Evolutionary conservation across 2,113 vertebrate species (phyloP).

Genomic region (Neolamprologus cancellatus): DNA sequence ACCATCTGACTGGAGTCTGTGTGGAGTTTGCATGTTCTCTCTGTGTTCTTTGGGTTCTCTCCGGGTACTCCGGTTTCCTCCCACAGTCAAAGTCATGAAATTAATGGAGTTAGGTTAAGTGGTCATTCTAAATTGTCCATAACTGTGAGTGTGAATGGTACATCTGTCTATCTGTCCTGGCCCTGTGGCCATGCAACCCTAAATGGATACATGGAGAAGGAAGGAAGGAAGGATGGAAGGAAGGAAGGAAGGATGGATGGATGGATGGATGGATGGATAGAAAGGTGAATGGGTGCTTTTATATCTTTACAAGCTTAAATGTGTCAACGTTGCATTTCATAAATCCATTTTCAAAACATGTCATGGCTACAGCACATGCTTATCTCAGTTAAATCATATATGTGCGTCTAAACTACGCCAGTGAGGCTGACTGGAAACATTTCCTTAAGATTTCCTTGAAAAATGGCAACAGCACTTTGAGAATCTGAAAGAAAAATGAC

Average conservation of each 20-base stretch:
- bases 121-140: neutral
- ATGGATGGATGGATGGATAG: fast-evolving
- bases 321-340: neutral
- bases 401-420: neutral
- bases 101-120: neutral
- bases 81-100: neutral
- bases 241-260: fast-evolving
- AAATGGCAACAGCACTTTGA: neutral
- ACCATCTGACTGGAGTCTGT: neutral
- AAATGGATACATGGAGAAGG: neutral
- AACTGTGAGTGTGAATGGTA: neutral
- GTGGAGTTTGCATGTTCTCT: neutral
- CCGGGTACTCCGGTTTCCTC: neutral
- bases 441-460: neutral
- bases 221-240: neutral
- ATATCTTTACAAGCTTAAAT: neutral
- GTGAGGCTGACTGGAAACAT: neutral
- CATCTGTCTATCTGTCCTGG: neutral
- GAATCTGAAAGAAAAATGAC: neutral
- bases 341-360: neutral
- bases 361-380: neutral
- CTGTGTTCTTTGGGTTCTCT: neutral
- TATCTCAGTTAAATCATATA: neutral
- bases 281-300: neutral
- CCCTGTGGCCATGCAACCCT: neutral